A percentile compares a stretch with the other conserved stretches of the same genome.
phyloP scores from a whole-genome alignment of 2,797 vertebrate species.

The Kryptolebias ocellatus region DNA sequence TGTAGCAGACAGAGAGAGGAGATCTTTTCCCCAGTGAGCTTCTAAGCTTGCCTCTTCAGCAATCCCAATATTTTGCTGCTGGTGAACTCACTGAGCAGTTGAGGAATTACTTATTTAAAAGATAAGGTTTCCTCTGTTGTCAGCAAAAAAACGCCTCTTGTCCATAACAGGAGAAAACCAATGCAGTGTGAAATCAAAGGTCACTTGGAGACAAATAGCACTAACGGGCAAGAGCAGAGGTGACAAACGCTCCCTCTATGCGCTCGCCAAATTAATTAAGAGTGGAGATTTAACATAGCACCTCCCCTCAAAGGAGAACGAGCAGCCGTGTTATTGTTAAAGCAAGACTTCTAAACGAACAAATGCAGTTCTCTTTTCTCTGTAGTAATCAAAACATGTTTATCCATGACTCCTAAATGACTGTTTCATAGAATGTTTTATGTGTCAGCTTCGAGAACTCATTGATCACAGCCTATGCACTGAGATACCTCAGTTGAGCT shows the following conservation, averaged over 20 bases:
- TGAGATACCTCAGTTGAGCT: conserved; percentile 51
- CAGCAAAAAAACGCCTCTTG: conserved; percentile 82
- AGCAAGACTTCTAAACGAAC: conserved; percentile 59
- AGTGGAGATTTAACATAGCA: conserved; percentile 72
- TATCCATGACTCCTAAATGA: conserved; percentile 59
- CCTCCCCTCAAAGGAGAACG: conserved; percentile 65
- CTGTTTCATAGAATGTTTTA: conserved; percentile 73
- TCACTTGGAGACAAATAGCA: conserved; percentile 83
- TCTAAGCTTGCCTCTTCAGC: conserved; percentile 80
- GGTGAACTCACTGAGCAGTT: conserved; percentile 82
- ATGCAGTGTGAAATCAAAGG: conserved; percentile 86
- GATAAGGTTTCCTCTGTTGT: conserved; percentile 86
- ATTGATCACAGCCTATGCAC: conserved; percentile 74
- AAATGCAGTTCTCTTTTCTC: conserved; percentile 50
- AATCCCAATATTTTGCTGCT: conserved; percentile 84
- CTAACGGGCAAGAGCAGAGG: conserved; percentile 77
- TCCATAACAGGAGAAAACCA: conserved; percentile 83
- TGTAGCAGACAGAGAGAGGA: conserved; percentile 61
- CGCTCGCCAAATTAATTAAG: conserved; percentile 82
- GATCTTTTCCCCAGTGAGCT: conserved; percentile 66
- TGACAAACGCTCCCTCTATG: conserved; percentile 73
- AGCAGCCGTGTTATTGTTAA: conserved; percentile 65
- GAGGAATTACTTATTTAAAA: conserved; percentile 89
- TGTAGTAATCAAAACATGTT: conserved; percentile 69
- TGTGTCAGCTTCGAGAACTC: conserved; percentile 68